A percentile compares a stretch with the other conserved stretches of the same genome.
phyloP scores from a whole-genome alignment of 2,888 invertebrate genomes.

The Philereme transversata region DNA sequence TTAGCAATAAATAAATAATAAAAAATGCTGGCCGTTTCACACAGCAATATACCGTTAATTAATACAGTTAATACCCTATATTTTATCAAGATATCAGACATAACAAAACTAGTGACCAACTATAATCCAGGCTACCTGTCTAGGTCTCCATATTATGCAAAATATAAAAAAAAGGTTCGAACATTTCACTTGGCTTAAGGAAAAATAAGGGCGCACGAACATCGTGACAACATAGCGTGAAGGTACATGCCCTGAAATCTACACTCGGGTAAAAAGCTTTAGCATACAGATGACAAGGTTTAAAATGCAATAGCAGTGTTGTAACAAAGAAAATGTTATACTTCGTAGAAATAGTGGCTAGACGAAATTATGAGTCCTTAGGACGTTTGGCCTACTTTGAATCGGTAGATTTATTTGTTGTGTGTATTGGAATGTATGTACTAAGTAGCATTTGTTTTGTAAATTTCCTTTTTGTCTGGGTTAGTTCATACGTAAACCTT shows the following conservation, averaged over 20 bases:
- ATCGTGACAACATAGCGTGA: constrained; percentile 73
- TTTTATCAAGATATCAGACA: constrained; percentile 8
- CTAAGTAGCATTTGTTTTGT: background rate
- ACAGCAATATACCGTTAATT: too few species aligned
- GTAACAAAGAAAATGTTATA: constrained; percentile 43
- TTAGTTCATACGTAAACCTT: too few species aligned
- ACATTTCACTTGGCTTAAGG: constrained; percentile 42
- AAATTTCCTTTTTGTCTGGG: too few species aligned
- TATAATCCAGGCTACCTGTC: constrained; percentile 22
- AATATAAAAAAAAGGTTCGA: constrained; percentile 26
- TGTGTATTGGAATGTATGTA: constrained; percentile 5
- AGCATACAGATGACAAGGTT: constrained; percentile 36
- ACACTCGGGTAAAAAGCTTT: constrained; percentile 39
- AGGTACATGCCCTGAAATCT: constrained; percentile 38
- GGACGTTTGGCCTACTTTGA: constrained; percentile 54
- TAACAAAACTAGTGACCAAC: constrained; percentile 11
- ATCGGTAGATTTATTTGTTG: constrained; percentile 39
- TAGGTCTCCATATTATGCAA: constrained; percentile 32
- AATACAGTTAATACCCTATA: background rate
- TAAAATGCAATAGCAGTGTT: constrained; percentile 37
- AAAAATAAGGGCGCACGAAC: constrained; percentile 72
- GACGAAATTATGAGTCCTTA: constrained; percentile 58
- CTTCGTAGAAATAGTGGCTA: constrained; percentile 59
- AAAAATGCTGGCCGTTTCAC: too few species aligned
- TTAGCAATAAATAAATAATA: too few species aligned